Percentiles rank a stretch among this genome's conserved stretches.
Evolutionary conservation across 2,797 vertebrate species (phyloP).

Genomic region (Thaleichthys pacificus): DNA sequence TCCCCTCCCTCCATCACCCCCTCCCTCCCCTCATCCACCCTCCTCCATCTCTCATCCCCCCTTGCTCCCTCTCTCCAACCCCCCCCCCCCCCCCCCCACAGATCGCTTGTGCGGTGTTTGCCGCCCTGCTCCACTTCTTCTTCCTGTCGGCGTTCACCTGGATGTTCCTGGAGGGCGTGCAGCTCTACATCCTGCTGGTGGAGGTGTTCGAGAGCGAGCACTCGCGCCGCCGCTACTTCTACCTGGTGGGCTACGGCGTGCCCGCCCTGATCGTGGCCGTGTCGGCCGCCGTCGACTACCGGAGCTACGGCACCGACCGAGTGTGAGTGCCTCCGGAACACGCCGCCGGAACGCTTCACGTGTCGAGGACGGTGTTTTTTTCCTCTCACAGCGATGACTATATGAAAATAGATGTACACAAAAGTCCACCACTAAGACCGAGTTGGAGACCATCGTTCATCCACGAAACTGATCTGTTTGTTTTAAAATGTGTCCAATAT

Average conservation of each 20-base stretch:
- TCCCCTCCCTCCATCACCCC: neutral
- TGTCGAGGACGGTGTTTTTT: no score
- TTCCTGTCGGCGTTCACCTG: constrained; percentile 98
- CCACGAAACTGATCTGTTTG: no score
- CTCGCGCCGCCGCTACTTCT: constrained; percentile 91
- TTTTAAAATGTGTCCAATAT: neutral
- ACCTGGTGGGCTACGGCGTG: constrained; percentile 92
- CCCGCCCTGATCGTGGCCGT: constrained; percentile 92
- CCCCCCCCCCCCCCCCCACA: constrained; percentile 45
- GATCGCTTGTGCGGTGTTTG: constrained; percentile 95
- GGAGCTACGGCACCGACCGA: constrained; percentile 94
- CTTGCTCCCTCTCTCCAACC: neutral
- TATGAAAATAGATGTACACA: no score
- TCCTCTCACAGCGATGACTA: no score
- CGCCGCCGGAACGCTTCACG: no score
- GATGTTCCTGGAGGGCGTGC: constrained; percentile 98
- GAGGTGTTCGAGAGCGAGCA: constrained; percentile 98
- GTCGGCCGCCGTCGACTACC: constrained; percentile 93
- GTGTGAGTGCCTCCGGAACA: constrained; percentile 80
- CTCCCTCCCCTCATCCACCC: neutral
- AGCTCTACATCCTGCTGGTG: constrained; percentile 98
- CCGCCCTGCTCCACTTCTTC: constrained; percentile 97
- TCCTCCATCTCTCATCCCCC: no score
- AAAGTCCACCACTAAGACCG: no score
- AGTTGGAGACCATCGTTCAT: no score